A percentile compares a stretch with the other conserved stretches of the same genome.
Evolutionary conservation across 2,888 invertebrate species (phyloP).

Genomic region (Patella depressa): DNA sequence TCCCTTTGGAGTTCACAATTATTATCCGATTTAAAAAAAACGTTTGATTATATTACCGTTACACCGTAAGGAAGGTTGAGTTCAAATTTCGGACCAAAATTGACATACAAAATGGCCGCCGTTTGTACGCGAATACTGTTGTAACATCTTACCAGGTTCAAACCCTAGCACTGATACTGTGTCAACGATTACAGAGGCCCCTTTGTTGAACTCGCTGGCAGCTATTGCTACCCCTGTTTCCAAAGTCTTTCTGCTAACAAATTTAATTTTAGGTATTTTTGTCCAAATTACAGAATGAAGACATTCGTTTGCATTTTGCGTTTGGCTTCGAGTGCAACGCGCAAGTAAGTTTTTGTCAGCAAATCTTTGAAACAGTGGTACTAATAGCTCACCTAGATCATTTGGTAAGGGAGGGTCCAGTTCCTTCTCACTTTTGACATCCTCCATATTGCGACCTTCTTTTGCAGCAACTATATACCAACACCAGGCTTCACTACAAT

Average conservation of each 20-base stretch:
- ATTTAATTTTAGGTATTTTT: constrained; percentile 15
- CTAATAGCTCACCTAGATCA: not conserved
- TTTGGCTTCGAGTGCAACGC: constrained; percentile 19
- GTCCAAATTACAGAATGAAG: constrained; percentile 18
- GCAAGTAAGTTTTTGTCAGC: constrained; percentile 10
- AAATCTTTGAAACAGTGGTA: constrained; percentile 8
- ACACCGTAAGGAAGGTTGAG: too few relatives aligned
- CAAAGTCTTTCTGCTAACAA: constrained; percentile 12
- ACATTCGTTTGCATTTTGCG: constrained; percentile 21
- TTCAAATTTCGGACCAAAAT: too few relatives aligned
- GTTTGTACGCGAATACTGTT: too few relatives aligned
- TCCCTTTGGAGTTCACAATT: too few relatives aligned
- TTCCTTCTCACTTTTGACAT: not conserved
- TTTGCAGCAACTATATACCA: not conserved
- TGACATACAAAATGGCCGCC: too few relatives aligned
- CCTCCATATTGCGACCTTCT: not conserved
- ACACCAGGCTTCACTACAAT: not conserved
- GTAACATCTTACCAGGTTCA: too few relatives aligned
- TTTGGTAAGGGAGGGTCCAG: not conserved
- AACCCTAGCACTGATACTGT: too few relatives aligned
- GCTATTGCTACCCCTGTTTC: constrained; percentile 1
- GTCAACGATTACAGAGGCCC: not conserved
- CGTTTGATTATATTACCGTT: too few relatives aligned
- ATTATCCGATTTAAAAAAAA: too few relatives aligned
- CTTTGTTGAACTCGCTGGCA: not conserved